A percentile compares a stretch with the other conserved stretches of the same genome.
These are phyloP conservation scores for Hippocampus abdominalis DNA, from an alignment of 2,113 vertebrate genomes.

Conservation along the genomic window DNA sequence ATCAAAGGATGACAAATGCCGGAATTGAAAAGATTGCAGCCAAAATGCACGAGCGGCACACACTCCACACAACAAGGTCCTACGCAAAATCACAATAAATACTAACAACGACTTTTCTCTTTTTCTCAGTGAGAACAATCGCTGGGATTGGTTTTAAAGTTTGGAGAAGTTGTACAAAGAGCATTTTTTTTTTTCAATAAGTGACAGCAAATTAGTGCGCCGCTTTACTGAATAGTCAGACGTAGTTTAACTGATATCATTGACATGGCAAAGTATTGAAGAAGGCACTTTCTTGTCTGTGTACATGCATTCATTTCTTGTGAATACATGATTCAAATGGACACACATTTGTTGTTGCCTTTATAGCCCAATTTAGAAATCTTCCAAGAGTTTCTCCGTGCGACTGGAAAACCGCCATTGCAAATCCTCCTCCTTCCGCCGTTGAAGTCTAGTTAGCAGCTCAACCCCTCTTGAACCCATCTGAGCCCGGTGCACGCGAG, in stretches of 20 bases:
- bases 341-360: neutral
- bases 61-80: constrained; percentile 1
- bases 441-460: constrained; percentile 8
- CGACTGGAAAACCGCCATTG: neutral
- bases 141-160: neutral
- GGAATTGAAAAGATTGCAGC: constrained; percentile 3
- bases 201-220: neutral
- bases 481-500: constrained; percentile 58
- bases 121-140: neutral
- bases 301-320: neutral
- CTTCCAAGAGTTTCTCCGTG: neutral
- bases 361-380: neutral
- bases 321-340: neutral
- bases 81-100: constrained; percentile 10
- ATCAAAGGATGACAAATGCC: neutral
- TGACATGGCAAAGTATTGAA: neutral
- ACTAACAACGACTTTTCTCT: neutral
- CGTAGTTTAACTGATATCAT: neutral
- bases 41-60: constrained; percentile 10
- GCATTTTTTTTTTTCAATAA: neutral
- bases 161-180: neutral
- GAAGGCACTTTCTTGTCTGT: neutral
- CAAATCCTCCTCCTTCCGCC: constrained; percentile 7
- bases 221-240: too few species aligned
- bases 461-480: constrained; percentile 46